A percentile compares a stretch with the other conserved stretches of the same genome.
These are phyloP conservation scores for Drosophila teissieri DNA, from an alignment of 1,140 invertebrate species.

Conservation along the genomic window DNA sequence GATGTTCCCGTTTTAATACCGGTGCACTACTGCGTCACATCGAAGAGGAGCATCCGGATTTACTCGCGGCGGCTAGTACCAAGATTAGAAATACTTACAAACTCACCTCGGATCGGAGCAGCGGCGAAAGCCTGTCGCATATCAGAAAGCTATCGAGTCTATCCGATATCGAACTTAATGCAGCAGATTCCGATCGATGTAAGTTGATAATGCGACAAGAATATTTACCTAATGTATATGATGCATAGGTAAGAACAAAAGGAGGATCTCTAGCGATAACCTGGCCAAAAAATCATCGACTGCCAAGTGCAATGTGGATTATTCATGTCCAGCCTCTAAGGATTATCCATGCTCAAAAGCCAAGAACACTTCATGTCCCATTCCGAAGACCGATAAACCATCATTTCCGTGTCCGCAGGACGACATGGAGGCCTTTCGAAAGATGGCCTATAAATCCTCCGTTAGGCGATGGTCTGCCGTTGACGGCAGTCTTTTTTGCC, in stretches of 20 bases:
- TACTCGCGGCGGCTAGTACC: conserved; percentile 22
- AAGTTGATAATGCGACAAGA: too few relatives aligned
- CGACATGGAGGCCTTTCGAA: neutral
- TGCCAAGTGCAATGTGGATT: neutral
- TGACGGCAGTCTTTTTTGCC: conserved; percentile 70
- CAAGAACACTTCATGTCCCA: neutral
- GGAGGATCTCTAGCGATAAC: neutral
- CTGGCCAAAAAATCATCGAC: too few relatives aligned
- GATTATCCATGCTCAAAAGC: too few relatives aligned
- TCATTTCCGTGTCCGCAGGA: neutral
- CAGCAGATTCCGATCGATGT: too few relatives aligned
- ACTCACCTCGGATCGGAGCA: too few relatives aligned
- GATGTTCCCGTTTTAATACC: conserved; percentile 67
- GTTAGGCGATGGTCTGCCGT: conserved; percentile 69
- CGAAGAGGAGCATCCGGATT: conserved; percentile 64
- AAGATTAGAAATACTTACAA: conserved; percentile 19
- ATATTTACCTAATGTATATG: too few relatives aligned
- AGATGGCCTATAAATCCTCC: conserved; percentile 59
- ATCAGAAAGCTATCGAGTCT: too few relatives aligned
- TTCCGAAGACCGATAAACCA: neutral
- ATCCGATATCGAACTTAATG: too few relatives aligned
- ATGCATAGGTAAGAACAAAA: conserved; percentile 27
- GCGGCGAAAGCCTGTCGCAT: too few relatives aligned
- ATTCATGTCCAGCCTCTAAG: neutral
- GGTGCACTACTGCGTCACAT: conserved; percentile 55